Evolutionary conservation across 2,113 vertebrate species (phyloP), one percentile per base, ranked within the genome.

Genomic region (Mobula hypostoma): DNA sequence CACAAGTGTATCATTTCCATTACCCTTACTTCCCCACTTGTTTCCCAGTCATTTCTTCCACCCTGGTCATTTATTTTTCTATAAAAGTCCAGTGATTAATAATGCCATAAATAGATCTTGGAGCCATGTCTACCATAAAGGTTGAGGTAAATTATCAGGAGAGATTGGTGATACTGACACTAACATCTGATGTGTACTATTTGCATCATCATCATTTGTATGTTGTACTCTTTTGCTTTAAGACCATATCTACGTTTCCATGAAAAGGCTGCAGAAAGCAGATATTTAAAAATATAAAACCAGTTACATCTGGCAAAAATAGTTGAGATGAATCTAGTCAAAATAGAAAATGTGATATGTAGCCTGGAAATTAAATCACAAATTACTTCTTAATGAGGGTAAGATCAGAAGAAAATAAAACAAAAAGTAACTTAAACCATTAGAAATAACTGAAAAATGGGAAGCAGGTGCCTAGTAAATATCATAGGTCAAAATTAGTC

Each of bases 21-120:
- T 40, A 92, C 58, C 5, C 88, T 15, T 3, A 58, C 14, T 63
- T 87, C 29, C 61, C 58, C 68, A 17, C 21, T 48, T 83, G 17
- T 83, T 92, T 92, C n/a, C 88, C 66, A 40, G 70, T 92, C 58
- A 87, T 40, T 72, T 19, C 63, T 92, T 72, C 66, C 36, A 63
- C 1, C 17, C 70, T 32, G 88, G 32, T 70, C 4, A 2, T 7
- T n/a, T 68, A 70, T 32, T 70, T 7, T 32, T 5, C 48, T 32
- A 91, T 36, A 36, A 91, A 61, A 40, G 0, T 15, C 5, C 5
- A 32, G 68, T 4, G 5, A 66, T 36, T 68, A 9, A 70, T 66
- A n/a, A n/a, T 24, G 12, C 56, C 27, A 90, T 58, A 90, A 66
- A 6, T 32, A 91, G 7, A 32, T 12, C 7, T 68, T 66, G 3